Evolutionary conservation across 1,140 invertebrate species (phyloP).

Genomic region (Capitella teleta): DNA sequence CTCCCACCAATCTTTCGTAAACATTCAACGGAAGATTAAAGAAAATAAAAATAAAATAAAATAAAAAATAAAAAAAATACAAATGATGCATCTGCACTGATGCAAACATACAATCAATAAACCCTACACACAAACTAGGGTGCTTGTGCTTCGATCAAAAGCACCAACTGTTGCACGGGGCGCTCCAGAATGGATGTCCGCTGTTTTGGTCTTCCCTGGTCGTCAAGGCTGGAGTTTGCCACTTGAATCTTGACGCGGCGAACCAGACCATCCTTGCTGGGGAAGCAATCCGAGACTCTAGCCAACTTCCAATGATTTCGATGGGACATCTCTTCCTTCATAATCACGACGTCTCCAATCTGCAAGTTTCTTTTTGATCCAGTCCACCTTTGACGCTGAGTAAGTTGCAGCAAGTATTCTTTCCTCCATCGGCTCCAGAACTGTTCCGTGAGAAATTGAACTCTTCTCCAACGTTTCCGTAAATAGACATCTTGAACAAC

Average conservation of each 20-base stretch:
- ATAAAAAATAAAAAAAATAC: too few species aligned
- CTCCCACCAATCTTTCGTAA: too few species aligned
- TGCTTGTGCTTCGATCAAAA: too few species aligned
- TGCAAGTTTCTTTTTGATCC: conserved; percentile 5
- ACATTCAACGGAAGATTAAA: too few species aligned
- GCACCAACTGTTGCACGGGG: too few species aligned
- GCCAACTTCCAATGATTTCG: conserved; percentile 8
- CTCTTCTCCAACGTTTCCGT: conserved; percentile 14
- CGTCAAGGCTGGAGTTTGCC: too few species aligned
- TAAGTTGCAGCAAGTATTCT: conserved; percentile 15
- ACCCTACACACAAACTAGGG: too few species aligned
- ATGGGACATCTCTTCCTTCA: conserved; percentile 1
- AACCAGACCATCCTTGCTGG: conserved; percentile 8
- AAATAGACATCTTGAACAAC: conserved; percentile 5
- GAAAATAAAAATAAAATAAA: too few species aligned
- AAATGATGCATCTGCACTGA: too few species aligned
- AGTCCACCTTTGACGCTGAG: conserved; percentile 13
- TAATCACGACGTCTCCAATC: conserved; percentile 7
- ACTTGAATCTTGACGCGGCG: conserved; percentile 11
- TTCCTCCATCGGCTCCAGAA: conserved; percentile 18
- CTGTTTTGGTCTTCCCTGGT: too few species aligned
- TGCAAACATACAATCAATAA: too few species aligned
- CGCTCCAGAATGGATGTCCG: too few species aligned
- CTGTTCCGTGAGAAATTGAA: conserved; percentile 16
- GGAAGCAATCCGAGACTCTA: neutral